Conservation (phyloP, 1,140 invertebrate species). For the Steinernema feltiae region DNA sequence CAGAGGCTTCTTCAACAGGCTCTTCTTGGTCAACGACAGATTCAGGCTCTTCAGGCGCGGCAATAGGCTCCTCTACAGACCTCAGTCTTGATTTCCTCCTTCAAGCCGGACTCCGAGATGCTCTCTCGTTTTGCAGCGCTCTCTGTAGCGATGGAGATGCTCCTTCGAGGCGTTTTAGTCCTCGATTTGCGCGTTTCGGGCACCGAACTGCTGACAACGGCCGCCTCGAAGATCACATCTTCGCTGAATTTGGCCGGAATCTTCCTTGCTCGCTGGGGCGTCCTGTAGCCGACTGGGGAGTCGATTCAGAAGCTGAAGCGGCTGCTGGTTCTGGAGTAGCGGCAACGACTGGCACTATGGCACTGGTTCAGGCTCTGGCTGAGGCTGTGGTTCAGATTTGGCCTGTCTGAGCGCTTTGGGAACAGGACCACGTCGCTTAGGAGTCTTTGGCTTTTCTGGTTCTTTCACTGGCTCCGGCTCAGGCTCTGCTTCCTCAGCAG, state of each 20-base stretch:
- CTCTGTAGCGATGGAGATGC: background rate
- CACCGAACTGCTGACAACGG: background rate
- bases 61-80: background rate
- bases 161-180: background rate
- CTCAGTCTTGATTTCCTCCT: background rate
- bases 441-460: background rate
- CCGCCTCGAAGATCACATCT: background rate
- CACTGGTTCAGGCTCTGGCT: background rate
- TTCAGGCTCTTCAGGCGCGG: slow-evolving; percentile 9
- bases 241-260: background rate
- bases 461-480: background rate
- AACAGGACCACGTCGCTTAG: background rate
- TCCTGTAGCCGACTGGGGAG: background rate
- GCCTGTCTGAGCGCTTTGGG: background rate
- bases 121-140: background rate
- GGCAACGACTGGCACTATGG: background rate
- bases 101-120: background rate
- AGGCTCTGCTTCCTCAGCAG: background rate
- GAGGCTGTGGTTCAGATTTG: background rate
- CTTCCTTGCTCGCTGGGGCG: background rate
- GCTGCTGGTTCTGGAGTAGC: background rate
- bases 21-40: background rate
- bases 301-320: background rate
- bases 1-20: no score
- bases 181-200: slow-evolving; percentile 14